phyloP scores from a whole-genome alignment of 2,888 invertebrate genomes.

The Papilio gigon region DNA sequence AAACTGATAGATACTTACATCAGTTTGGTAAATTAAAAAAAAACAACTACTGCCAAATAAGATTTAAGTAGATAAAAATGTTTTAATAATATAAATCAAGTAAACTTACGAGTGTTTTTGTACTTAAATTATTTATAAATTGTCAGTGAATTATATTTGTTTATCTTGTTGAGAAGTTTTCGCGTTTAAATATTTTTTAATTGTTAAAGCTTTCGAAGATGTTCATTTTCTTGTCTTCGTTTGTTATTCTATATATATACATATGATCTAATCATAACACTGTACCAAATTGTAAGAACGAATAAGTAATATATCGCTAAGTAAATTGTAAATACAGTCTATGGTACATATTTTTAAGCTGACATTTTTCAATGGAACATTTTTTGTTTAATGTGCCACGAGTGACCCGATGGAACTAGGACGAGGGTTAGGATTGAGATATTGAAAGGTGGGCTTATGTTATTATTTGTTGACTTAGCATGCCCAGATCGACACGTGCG shows the following conservation, averaged over 20 bases:
- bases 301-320: conserved; percentile 63
- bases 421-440: conserved; percentile 49
- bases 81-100: conserved; percentile 70
- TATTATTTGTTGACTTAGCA: conserved; percentile 39
- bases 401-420: conserved; percentile 50
- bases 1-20: conserved; percentile 60
- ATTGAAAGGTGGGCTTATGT: conserved; percentile 45
- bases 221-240: conserved; percentile 34
- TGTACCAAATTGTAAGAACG: conserved; percentile 64
- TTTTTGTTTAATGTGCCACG: conserved; percentile 54
- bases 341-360: conserved; percentile 74
- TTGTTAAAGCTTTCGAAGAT: conserved; percentile 48
- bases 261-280: conserved; percentile 47
- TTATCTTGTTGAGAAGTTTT: conserved; percentile 49
- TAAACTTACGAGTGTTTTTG: conserved; percentile 68
- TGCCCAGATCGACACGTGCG: conserved; percentile 42
- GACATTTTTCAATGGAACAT: conserved; percentile 62
- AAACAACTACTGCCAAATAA: conserved; percentile 79
- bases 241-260: conserved; percentile 36
- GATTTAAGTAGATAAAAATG: conserved; percentile 73
- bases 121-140: conserved; percentile 67
- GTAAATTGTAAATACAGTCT: conserved; percentile 75
- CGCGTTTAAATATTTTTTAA: conserved; percentile 48
- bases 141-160: conserved; percentile 49
- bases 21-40: conserved; percentile 69